phyloP scores from a whole-genome alignment of 2,797 vertebrate species.

The Peromyscus melanophrys region DNA sequence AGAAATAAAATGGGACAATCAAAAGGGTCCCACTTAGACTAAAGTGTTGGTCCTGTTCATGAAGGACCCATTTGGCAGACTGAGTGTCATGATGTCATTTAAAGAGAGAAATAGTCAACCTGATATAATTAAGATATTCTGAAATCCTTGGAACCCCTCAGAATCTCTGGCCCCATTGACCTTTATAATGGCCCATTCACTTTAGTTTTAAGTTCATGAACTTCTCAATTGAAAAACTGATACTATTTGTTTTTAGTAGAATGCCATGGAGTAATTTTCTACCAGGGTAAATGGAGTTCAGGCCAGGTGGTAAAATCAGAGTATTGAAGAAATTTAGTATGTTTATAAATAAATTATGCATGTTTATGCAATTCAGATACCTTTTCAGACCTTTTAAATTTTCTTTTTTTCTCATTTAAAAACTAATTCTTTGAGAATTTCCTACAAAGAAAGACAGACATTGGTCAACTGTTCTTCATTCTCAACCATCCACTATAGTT shows the following conservation, averaged over 20 bases:
- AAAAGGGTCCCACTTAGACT: background rate
- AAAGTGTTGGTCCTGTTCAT: background rate
- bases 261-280: background rate
- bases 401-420: background rate
- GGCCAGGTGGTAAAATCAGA: background rate
- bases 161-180: background rate
- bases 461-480: background rate
- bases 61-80: too few relatives aligned
- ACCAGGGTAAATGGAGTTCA: constrained; percentile 62
- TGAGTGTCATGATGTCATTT: background rate
- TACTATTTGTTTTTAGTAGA: background rate
- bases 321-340: constrained; percentile 62
- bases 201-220: constrained; percentile 32
- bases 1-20: background rate
- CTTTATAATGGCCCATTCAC: background rate
- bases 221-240: constrained; percentile 21
- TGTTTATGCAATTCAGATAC: constrained; percentile 45
- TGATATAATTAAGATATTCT: background rate
- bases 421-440: background rate
- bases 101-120: background rate
- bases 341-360: constrained; percentile 60
- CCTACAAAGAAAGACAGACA: background rate
- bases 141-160: background rate
- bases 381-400: constrained; percentile 47
- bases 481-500: background rate